Base-by-base conservation (phyloP, 2,113 vertebrate genomes). In the Semnornis frantzii region DNA sequence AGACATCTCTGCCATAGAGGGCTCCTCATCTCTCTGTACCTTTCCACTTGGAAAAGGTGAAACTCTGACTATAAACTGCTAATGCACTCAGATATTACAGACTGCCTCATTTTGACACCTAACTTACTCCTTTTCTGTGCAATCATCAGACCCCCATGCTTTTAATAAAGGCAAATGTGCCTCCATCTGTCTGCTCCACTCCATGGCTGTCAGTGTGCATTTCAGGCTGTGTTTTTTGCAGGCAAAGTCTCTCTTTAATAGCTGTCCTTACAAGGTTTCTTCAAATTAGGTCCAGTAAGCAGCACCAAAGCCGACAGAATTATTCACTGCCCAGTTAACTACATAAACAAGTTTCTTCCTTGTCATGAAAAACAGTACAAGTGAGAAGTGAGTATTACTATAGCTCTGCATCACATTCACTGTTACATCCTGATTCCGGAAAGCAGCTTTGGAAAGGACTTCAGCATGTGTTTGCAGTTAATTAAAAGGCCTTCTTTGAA, bases 101-200 rank as follows among this genome's bases (percentile, higher is more conserved):
- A 66, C 76, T 92, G 20, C 79, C 48, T 50, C 11, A 10, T 85
- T 87, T 83, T 80, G 71, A 72, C 91, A 91, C 72, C 69, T 69
- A 93, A 50, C 54, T 94, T 89, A 65, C 91, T 92, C 82, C 76
- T 63, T 82, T 95, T 92, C 85, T 85, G 48, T 77, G 73, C 76
- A 90, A 85, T 92, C 93, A 90, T 95, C 91, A 87, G 89, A 84
- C 89, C 79, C 92, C 78, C 24, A 33, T 33, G 94, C 85, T 92
- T 88, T 92, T 91, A 91, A 92, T 89, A 91, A 92, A 63, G 82
- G 92, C 87, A 91, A 96, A 72, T 65, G 65, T 92, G 93, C 92
- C 91, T 94, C 91, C 93, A 77, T 96, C 95, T 91, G 91, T 90
- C 95, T 91, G 91, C 88, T 94, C 82, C 94, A 85, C 89, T 96